Evolutionary conservation across 1,140 invertebrate genomes (phyloP).

Genomic region (Drosophila insularis): DNA sequence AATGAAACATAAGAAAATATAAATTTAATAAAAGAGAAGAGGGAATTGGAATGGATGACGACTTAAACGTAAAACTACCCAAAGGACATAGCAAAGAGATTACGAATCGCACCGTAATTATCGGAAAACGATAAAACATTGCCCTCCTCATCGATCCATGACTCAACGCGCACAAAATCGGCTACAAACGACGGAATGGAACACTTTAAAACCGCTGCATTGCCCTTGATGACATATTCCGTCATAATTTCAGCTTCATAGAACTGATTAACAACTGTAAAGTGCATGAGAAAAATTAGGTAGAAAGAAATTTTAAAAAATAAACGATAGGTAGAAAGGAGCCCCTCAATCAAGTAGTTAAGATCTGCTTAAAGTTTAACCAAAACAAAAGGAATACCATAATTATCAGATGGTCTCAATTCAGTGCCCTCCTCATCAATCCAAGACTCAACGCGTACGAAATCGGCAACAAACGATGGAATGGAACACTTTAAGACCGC

Average conservation of each 20-base stretch:
- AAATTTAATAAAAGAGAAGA: conserved; percentile 10
- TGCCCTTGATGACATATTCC: conserved; percentile 91
- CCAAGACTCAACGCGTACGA: conserved; percentile 88
- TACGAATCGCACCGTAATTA: conserved; percentile 84
- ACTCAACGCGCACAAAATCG: conserved; percentile 90
- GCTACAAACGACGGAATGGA: conserved; percentile 91
- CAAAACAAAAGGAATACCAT: conserved; percentile 79
- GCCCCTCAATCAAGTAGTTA: conserved; percentile 21
- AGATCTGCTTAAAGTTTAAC: conserved; percentile 4
- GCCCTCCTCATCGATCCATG: conserved; percentile 88
- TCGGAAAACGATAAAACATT: conserved; percentile 85
- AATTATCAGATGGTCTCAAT: conserved; percentile 83
- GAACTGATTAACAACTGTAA: conserved; percentile 90
- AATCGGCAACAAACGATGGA: conserved; percentile 88
- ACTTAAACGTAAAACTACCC: conserved; percentile 42
- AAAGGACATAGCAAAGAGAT: neutral
- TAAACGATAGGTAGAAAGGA: conserved; percentile 15
- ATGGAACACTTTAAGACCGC: conserved; percentile 88
- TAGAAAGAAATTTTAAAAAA: conserved; percentile 33
- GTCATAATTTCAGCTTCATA: conserved; percentile 91
- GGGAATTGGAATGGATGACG: conserved; percentile 8
- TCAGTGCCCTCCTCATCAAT: conserved; percentile 84
- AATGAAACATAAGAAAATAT: conserved; percentile 44
- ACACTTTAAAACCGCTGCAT: conserved; percentile 91
- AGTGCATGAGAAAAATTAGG: conserved; percentile 15